Evolutionary conservation across 2,113 vertebrate species (phyloP).

Genomic region (Corydoras sp.): DNA sequence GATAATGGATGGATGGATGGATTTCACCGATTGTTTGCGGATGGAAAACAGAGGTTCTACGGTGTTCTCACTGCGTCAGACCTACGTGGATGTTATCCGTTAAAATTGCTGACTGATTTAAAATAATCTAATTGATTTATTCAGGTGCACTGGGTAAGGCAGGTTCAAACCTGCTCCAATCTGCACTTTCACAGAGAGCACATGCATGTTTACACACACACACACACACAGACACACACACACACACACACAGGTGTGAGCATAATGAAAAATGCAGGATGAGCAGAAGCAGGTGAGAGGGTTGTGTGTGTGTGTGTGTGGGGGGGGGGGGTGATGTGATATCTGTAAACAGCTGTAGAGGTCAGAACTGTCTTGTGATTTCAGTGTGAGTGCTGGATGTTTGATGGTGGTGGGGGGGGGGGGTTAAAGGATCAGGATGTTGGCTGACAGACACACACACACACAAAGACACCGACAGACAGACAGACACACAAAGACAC

Average conservation of each 20-base stretch:
- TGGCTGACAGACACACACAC: neutral
- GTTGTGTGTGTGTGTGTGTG: neutral
- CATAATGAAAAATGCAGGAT: neutral
- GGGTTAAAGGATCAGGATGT: neutral
- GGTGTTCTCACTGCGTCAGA: no score
- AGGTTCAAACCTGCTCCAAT: slow-evolving; percentile 28
- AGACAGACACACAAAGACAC: no score
- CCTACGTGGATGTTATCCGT: neutral
- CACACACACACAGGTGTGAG: neutral
- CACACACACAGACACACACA: neutral
- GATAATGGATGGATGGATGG: no score
- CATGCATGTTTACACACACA: neutral
- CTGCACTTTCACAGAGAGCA: no score
- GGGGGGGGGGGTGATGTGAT: neutral
- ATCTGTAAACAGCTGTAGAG: neutral
- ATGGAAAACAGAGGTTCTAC: no score
- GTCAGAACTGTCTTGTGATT: slow-evolving; percentile 9
- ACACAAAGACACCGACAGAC: no score
- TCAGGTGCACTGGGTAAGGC: neutral
- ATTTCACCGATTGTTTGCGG: no score
- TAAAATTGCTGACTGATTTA: neutral
- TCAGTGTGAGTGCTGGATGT: neutral
- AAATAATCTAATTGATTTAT: neutral
- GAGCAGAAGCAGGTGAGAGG: neutral
- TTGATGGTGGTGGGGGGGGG: neutral